phyloP scores from a whole-genome alignment of 1,140 invertebrate genomes.

The Drosophila yakuba region DNA sequence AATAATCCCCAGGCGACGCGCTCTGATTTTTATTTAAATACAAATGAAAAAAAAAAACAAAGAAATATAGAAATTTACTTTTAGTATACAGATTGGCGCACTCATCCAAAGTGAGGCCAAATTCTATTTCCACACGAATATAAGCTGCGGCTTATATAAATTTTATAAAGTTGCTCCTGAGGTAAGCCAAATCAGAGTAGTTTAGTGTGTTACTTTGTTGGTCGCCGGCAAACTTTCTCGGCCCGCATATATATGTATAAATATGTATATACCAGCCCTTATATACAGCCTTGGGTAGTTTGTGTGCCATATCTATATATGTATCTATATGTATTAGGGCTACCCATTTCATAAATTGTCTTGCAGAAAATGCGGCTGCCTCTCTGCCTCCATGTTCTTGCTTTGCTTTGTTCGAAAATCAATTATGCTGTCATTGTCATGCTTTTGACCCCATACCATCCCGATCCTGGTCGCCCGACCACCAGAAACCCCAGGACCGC shows the following conservation, averaged over 20 bases:
- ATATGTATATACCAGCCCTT: not conserved
- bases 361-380: conserved; percentile 27
- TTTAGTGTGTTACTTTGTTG: conserved; percentile 67
- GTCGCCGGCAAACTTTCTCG: conserved; percentile 62
- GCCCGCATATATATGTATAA: conserved; percentile 39
- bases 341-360: conserved; percentile 74
- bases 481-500: not conserved
- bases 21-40: conserved; percentile 11
- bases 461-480: not conserved
- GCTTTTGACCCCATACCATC: conserved; percentile 60
- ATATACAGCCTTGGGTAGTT: conserved; percentile 4
- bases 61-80: not conserved
- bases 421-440: conserved; percentile 83
- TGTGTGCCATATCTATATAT: not conserved
- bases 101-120: not conserved
- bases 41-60: not conserved
- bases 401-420: conserved; percentile 77
- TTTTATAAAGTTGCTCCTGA: conserved; percentile 57
- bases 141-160: conserved; percentile 55
- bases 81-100: not conserved
- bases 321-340: conserved; percentile 20
- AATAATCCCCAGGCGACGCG: conserved; percentile 23
- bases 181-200: conserved; percentile 57
- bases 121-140: conserved; percentile 32
- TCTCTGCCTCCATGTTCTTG: conserved; percentile 55